Percentiles rank a stretch among this genome's conserved stretches.
These are phyloP conservation scores for Oreocharis arfaki DNA, from an alignment of 2,113 vertebrate genomes.

Conservation along the genomic window DNA sequence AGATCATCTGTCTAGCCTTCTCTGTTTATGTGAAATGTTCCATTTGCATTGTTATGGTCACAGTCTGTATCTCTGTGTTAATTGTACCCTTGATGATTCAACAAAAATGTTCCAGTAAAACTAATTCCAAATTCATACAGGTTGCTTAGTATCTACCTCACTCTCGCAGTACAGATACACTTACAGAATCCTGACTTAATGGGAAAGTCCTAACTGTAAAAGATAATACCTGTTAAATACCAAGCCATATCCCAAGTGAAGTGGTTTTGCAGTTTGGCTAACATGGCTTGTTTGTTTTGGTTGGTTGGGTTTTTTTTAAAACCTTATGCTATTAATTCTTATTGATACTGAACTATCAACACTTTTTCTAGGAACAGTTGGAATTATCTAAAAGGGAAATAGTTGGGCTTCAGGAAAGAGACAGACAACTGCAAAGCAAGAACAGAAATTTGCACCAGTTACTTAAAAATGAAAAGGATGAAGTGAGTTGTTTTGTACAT, in stretches of 20 bases:
- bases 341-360: not conserved
- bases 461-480: slow-evolving; percentile 95
- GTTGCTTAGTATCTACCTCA: not conserved
- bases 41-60: not conserved
- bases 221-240: not conserved
- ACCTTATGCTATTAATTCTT: not conserved
- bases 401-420: slow-evolving; percentile 87
- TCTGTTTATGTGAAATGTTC: not conserved
- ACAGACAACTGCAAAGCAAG: slow-evolving; percentile 91
- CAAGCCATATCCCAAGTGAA: not conserved
- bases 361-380: slow-evolving; percentile 84
- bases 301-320: not conserved
- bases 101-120: not conserved
- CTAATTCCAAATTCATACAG: not conserved
- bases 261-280: not conserved
- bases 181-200: not conserved
- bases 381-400: slow-evolving; percentile 89
- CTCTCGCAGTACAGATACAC: not conserved
- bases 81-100: not conserved
- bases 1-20: not conserved
- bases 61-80: not conserved
- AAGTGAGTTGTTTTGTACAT: slow-evolving; percentile 74
- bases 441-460: slow-evolving; percentile 90
- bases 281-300: not conserved
- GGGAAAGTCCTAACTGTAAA: not conserved